phyloP scores from a whole-genome alignment of 2,888 invertebrate species.

The Acronicta aceris region DNA sequence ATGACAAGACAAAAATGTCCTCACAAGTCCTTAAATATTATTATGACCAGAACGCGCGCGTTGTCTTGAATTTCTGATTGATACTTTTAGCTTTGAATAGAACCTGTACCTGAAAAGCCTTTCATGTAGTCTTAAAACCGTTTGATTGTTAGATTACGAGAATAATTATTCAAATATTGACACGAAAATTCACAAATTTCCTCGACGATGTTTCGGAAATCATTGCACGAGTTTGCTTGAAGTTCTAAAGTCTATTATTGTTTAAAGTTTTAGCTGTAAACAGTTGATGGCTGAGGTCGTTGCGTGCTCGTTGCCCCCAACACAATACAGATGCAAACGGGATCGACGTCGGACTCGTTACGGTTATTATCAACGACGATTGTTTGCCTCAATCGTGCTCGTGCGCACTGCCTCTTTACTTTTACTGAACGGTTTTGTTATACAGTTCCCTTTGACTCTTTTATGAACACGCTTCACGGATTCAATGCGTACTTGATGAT shows the following conservation, averaged over 20 bases:
- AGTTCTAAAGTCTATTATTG: conserved; percentile 40
- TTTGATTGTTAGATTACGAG: conserved; percentile 18
- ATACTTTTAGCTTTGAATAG: conserved; percentile 10
- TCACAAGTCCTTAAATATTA: conserved; percentile 13
- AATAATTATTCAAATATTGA: conserved; percentile 32
- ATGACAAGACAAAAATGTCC: neutral
- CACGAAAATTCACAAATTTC: conserved; percentile 12
- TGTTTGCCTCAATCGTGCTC: conserved; percentile 75
- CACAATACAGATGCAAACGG: conserved; percentile 79
- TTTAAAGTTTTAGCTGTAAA: conserved; percentile 55
- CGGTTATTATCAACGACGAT: conserved; percentile 79
- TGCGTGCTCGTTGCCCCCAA: conserved; percentile 67
- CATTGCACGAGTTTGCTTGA: conserved; percentile 33
- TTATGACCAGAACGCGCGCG: no score
- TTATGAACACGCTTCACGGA: conserved; percentile 46
- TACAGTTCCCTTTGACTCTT: conserved; percentile 68
- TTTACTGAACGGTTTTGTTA: conserved; percentile 71
- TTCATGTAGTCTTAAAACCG: conserved; percentile 18
- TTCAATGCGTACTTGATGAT: conserved; percentile 45
- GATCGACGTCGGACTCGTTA: conserved; percentile 76
- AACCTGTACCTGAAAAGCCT: conserved; percentile 16
- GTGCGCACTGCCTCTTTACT: conserved; percentile 70
- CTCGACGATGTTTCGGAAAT: conserved; percentile 21
- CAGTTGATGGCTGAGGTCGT: conserved; percentile 61
- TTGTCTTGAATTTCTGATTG: conserved; percentile 17